Evolutionary conservation across 2,113 vertebrate genomes (phyloP).

Genomic region (Trematocara stigmaticum): DNA sequence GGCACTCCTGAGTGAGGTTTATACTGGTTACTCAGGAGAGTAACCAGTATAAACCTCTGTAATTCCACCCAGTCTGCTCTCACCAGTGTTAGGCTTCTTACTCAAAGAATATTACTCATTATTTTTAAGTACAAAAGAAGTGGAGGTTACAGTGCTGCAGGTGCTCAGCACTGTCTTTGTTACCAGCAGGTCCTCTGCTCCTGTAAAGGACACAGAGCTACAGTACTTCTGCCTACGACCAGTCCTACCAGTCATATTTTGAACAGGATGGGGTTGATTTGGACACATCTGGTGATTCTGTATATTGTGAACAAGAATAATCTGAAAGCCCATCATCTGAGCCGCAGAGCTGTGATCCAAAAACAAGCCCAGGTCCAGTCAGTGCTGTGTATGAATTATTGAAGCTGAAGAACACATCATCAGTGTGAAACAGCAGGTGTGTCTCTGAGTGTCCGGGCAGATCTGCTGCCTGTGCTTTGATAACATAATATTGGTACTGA

Average conservation of each 20-base stretch:
- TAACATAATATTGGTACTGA: conserved; percentile 21
- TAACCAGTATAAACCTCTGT: not conserved
- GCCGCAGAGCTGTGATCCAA: not conserved
- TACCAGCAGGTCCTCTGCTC: not conserved
- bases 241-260: not conserved
- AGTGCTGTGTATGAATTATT: not conserved
- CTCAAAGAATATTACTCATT: not conserved
- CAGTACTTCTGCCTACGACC: not conserved
- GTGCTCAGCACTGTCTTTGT: too few relatives aligned
- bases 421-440: not conserved
- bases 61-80: not conserved
- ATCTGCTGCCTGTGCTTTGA: not conserved
- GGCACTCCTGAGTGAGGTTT: not conserved
- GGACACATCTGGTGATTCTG: not conserved
- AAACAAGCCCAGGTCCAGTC: not conserved
- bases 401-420: not conserved
- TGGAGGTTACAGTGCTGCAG: not conserved
- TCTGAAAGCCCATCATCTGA: not conserved
- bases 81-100: not conserved
- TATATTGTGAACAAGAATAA: not conserved
- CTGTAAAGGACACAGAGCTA: too few relatives aligned
- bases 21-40: too few relatives aligned
- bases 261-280: not conserved
- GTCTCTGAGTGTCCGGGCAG: not conserved
- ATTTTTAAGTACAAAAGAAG: not conserved